Base-by-base conservation (phyloP, 2,797 vertebrate genomes). In the Sebastes steindachneri region DNA sequence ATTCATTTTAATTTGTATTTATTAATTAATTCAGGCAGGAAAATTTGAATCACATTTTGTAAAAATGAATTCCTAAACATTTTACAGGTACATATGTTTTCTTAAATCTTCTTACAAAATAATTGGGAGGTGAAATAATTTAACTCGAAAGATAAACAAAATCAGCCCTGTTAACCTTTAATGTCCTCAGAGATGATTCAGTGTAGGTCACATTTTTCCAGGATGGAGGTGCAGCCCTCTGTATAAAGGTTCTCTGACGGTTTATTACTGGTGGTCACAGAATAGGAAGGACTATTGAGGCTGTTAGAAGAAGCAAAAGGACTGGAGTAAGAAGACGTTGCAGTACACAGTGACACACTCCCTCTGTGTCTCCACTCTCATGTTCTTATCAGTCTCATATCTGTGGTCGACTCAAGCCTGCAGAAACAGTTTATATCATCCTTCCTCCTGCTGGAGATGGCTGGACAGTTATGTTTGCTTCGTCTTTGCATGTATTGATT, bases 401-500 rank as follows among this genome's bases (percentile, higher is more conserved):
- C 74, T 81, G 66, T 66, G 15, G 21, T 65, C 2, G 19, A 37
- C 55, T 79, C 69, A 48, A 48, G 58, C 55, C 68, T 70, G 65
- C 64, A 68, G 31, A 73, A 73, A 67, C 26, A 3, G 4, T 82
- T 69, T 59, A 58, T 73, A 63, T 64, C 57, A 25, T 64, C 48
- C 25, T 31, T 77, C 7, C 8, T 59, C 37, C 41, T 35, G 26
- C 70, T 66, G 37, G 26, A 48, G 48, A 76, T 72, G 55, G 54
- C 58, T 65, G 19, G n/a, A 65, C 59, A 58, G 41, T 76, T 63
- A 1, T 7, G 23, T 87, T 84, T 73, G 57, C 71, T 59, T 71
- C 25, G 5, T 69, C 66, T 87, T 76, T 65, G 45, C 68, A 51
- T 64, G 31, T 87, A 92, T 90, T 79, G 86, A 92, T 93, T 80